Evolutionary conservation across 1,140 invertebrate species (phyloP).

Genomic region (Cydia pomonella): DNA sequence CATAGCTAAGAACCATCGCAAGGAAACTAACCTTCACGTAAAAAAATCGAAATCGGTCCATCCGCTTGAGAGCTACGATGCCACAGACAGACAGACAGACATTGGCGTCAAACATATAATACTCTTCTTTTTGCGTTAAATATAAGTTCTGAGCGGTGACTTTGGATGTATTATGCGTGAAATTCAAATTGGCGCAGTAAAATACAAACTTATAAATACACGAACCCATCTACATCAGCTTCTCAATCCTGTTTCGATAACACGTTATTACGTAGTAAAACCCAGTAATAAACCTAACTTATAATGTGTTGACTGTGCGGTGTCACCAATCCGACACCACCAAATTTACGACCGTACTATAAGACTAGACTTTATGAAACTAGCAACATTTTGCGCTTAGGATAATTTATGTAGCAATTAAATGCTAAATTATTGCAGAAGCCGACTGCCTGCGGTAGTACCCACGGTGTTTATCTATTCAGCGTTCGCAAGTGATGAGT

Average conservation of each 20-base stretch:
- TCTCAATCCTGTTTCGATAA: not conserved
- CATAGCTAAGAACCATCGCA: no score
- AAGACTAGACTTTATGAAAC: not conserved
- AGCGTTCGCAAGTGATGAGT: not conserved
- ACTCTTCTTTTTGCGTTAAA: no score
- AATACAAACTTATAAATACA: not conserved
- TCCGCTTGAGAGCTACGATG: no score
- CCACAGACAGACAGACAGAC: no score
- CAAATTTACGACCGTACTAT: not conserved
- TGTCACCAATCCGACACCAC: conserved; percentile 6
- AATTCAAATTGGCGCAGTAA: no score
- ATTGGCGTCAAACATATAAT: no score
- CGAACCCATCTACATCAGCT: not conserved
- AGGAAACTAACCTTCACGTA: no score
- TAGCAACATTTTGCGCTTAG: conserved; percentile 9
- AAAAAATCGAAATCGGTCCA: no score
- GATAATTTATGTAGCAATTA: conserved; percentile 21
- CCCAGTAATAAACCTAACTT: not conserved
- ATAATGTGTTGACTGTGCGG: not conserved
- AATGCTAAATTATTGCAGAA: conserved; percentile 20
- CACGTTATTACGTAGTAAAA: not conserved
- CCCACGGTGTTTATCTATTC: conserved; percentile 10
- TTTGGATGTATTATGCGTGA: no score
- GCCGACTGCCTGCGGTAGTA: not conserved
- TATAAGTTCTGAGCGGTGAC: no score